Conservation (phyloP, 1,140 invertebrate genomes). For the Fopius arisanus region DNA sequence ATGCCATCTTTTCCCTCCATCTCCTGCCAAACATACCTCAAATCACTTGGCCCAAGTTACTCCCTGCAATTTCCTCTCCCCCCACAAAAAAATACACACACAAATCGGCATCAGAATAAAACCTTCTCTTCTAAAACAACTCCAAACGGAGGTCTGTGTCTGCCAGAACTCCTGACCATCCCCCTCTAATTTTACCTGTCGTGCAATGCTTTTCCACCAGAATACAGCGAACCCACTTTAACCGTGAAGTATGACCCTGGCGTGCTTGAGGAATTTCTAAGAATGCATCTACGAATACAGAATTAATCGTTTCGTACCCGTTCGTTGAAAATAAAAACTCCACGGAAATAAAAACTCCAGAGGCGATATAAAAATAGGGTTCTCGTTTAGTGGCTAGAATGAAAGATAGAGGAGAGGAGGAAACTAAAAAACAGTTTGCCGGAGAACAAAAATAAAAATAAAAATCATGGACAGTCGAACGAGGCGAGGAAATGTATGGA, state of each 20-base stretch:
- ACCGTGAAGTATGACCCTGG: conserved; percentile 45
- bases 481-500: conserved; percentile 56
- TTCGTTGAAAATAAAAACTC: conserved; percentile 10
- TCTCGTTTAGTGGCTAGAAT: conserved; percentile 11
- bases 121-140: not conserved
- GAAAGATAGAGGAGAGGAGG: conserved; percentile 43
- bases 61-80: not conserved
- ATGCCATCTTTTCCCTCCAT: not conserved
- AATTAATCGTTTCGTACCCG: conserved; percentile 47
- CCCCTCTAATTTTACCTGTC: conserved; percentile 29
- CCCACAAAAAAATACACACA: not conserved
- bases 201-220: conserved; percentile 33
- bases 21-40: not conserved
- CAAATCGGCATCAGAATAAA: not conserved
- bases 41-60: conserved; percentile 2
- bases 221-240: not conserved
- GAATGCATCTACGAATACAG: conserved; percentile 50
- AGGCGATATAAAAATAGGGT: conserved; percentile 14
- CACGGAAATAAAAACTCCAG: not conserved
- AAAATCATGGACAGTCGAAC: conserved; percentile 39
- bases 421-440: conserved; percentile 39
- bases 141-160: not conserved
- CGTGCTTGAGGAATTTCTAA: conserved; percentile 39
- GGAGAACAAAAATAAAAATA: conserved; percentile 34
- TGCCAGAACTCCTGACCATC: not conserved